phyloP scores from a whole-genome alignment of 2,113 vertebrate genomes.

The Grammomys surdaster region DNA sequence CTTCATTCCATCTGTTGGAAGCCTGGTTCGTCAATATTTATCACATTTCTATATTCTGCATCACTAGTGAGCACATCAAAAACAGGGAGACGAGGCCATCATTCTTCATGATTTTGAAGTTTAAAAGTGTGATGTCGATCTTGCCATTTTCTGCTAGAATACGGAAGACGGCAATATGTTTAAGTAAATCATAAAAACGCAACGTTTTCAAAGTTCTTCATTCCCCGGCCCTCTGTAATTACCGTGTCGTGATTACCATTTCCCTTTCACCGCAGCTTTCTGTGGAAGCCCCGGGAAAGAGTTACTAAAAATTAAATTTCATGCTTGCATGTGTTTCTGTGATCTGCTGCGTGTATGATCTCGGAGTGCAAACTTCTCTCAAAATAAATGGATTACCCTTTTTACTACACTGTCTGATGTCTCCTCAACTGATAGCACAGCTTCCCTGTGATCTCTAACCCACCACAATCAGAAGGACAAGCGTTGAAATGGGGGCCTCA shows the following conservation, averaged over 20 bases:
- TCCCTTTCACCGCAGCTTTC: constrained; percentile 83
- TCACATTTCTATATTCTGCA: constrained; percentile 70
- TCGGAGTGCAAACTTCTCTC: constrained; percentile 90
- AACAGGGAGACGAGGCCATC: neutral
- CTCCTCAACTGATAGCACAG: constrained; percentile 83
- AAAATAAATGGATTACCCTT: constrained; percentile 93
- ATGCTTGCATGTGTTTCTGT: constrained; percentile 92
- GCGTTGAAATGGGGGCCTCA: constrained; percentile 87
- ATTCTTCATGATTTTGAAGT: constrained; percentile 29
- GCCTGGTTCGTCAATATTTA: constrained; percentile 67
- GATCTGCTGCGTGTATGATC: constrained; percentile 92
- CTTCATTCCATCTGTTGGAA: constrained; percentile 65
- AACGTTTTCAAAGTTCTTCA: constrained; percentile 78
- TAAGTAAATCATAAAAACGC: constrained; percentile 25
- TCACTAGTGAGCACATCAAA: constrained; percentile 52
- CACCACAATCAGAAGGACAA: constrained; percentile 89
- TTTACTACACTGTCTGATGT: constrained; percentile 88
- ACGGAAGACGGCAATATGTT: neutral
- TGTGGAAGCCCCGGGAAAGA: constrained; percentile 87
- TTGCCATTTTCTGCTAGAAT: constrained; percentile 65
- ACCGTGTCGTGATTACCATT: constrained; percentile 85
- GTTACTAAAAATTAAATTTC: constrained; percentile 91
- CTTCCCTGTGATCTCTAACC: constrained; percentile 89
- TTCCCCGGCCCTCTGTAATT: constrained; percentile 83
- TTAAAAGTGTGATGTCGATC: constrained; percentile 19